Percentiles rank a stretch among this genome's conserved stretches.
Conservation (phyloP, 2,888 invertebrate species). For the Malachius bipustulatus region DNA sequence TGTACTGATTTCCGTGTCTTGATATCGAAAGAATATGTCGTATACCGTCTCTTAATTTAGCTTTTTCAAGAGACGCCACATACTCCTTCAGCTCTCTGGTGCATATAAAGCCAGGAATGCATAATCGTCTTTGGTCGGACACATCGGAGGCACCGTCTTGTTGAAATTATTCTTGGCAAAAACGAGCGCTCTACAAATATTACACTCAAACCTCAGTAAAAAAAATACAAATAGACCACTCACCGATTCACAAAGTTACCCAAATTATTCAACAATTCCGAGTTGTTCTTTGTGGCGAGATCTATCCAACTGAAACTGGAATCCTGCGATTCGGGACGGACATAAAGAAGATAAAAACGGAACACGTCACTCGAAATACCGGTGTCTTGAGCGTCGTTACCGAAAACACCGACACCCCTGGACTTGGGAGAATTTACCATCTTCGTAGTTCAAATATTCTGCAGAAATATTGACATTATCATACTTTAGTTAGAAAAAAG, state of each 20-base stretch:
- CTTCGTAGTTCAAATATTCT: constrained; percentile 98
- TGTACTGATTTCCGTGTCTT: constrained; percentile 89
- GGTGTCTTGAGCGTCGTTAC: constrained; percentile 79
- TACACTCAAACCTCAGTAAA: too few relatives aligned
- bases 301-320: constrained; percentile 93
- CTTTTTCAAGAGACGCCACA: constrained; percentile 59
- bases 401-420: constrained; percentile 92
- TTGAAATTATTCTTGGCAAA: constrained; percentile 80
- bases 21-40: constrained; percentile 77
- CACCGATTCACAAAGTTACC: constrained; percentile 93
- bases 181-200: constrained; percentile 56
- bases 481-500: too few relatives aligned
- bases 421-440: constrained; percentile 97
- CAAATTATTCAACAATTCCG: constrained; percentile 90
- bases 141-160: constrained; percentile 53
- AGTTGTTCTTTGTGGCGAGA: constrained; percentile 84
- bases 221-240: too few relatives aligned
- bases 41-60: constrained; percentile 74
- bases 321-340: constrained; percentile 90
- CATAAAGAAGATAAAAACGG: constrained; percentile 88
- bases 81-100: constrained; percentile 68
- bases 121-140: constrained; percentile 52
- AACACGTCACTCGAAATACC: constrained; percentile 86
- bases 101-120: constrained; percentile 62
- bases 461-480: too few relatives aligned